A percentile compares a stretch with the other conserved stretches of the same genome.
These are phyloP conservation scores for Procambarus clarkii DNA, from an alignment of 1,140 invertebrate species.

Conservation along the genomic window DNA sequence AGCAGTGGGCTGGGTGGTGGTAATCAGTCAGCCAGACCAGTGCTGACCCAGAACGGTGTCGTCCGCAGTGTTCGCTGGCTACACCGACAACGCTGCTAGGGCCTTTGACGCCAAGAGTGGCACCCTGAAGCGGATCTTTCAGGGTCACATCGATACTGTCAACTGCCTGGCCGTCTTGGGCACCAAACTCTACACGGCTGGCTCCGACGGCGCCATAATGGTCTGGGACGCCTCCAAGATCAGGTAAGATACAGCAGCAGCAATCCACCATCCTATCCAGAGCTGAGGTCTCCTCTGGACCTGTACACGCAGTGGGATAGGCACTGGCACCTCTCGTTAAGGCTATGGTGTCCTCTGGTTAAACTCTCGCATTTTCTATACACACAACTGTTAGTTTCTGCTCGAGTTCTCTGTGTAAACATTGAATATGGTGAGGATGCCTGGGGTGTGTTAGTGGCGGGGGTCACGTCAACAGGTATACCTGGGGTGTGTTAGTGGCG, in stretches of 20 bases:
- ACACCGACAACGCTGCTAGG: slow-evolving; percentile 76
- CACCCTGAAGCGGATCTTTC: slow-evolving; percentile 75
- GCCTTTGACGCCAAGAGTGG: slow-evolving; percentile 79
- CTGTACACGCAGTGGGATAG: too few relatives aligned
- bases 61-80: slow-evolving; percentile 77
- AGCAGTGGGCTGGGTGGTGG: too few relatives aligned
- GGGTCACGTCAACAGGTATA: too few relatives aligned
- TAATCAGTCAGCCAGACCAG: too few relatives aligned
- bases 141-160: slow-evolving; percentile 76
- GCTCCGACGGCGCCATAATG: slow-evolving; percentile 76
- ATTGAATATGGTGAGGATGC: too few relatives aligned
- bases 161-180: slow-evolving; percentile 76
- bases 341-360: too few relatives aligned
- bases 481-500: too few relatives aligned
- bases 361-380: too few relatives aligned
- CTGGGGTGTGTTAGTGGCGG: too few relatives aligned
- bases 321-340: too few relatives aligned
- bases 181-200: slow-evolving; percentile 76
- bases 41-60: not conserved
- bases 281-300: not conserved
- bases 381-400: too few relatives aligned
- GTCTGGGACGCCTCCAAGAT: slow-evolving; percentile 75
- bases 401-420: too few relatives aligned
- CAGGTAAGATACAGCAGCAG: not conserved
- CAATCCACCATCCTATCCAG: not conserved